Evolutionary conservation across 2,797 vertebrate genomes (phyloP).

Genomic region (Tolypeutes matacus): DNA sequence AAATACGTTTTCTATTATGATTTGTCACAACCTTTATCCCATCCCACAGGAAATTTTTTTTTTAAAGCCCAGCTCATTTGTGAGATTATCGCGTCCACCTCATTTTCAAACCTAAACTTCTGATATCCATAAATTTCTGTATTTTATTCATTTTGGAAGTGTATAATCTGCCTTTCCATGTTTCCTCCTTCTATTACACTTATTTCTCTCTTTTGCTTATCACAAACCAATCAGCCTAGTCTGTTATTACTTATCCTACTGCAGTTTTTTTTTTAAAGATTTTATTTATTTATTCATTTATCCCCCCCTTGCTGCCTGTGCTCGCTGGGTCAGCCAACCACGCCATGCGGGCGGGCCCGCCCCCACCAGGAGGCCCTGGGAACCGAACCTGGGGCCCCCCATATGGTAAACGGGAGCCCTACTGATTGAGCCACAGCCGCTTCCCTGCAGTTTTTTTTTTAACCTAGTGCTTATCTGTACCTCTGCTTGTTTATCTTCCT

Average conservation of each 20-base stretch:
- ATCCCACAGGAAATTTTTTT: background rate
- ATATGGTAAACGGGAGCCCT: too few relatives aligned
- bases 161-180: slow-evolving; percentile 3
- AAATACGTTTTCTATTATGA: slow-evolving; percentile 37
- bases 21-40: background rate
- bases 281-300: too few relatives aligned
- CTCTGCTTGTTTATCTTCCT: slow-evolving; percentile 6
- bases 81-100: background rate
- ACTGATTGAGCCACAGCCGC: too few relatives aligned
- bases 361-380: too few relatives aligned
- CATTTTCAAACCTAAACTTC: slow-evolving; percentile 27
- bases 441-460: too few relatives aligned
- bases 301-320: too few relatives aligned
- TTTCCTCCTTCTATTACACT: slow-evolving; percentile 9
- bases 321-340: too few relatives aligned
- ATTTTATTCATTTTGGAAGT: slow-evolving; percentile 26
- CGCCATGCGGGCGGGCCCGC: too few relatives aligned
- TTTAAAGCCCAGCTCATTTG: slow-evolving; percentile 29
- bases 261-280: slow-evolving; percentile 10
- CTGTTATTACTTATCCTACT: slow-evolving; percentile 25
- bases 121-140: background rate
- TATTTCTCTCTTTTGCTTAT: slow-evolving; percentile 16
- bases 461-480: background rate
- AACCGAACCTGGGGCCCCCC: too few relatives aligned
- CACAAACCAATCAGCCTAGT: slow-evolving; percentile 30